Evolutionary conservation across 2,113 vertebrate species (phyloP), one percentile per base, ranked within the genome.

Genomic region (Sapayoa aenigma): DNA sequence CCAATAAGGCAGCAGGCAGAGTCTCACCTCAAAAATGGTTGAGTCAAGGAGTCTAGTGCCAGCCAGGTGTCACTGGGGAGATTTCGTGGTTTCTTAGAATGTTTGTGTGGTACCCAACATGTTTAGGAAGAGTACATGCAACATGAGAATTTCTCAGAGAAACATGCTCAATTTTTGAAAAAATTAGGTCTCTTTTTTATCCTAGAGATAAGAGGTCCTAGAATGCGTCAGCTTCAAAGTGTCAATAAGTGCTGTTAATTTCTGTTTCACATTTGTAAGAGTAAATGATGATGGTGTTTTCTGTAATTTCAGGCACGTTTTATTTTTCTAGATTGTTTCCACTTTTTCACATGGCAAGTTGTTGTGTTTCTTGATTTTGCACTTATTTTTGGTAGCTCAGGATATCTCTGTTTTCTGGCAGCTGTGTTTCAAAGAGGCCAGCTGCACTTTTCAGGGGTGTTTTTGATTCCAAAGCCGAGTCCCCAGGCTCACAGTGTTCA

Each of bases 1-100:
- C 9, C 15, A 69, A 4, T 65, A 59, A 86, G 11, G 2, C 27
- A 83, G 68, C 19, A 68, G 47, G 3, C 6, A 52, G 9, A 66
- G 16, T 86, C 7, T 46, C 14, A 37, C 9, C 22, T 68, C 22
- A 78, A 37, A 86, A 78, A 16, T 3, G 1, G 8, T 42, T 16
- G 4, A 65, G 20, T 65, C 27, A 58, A 60, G 42, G 12, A 23
- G 12, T 20, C 5, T n/a, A 14, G 9, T 27, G 42, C 12, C 35
- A 82, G 6, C 2, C 24, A 77, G 28, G 19, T 10, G 31, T 37
- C 14, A 3, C 11, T 42, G 5, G 2, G 2, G 2, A 2, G 2
- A 47, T 4, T 58, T 19, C 15, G 11, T 42, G 35, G 5, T 35
- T 10, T 69, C 3, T 8, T 21, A 35, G 31, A 74, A 68, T 47